Percentiles rank a stretch among this genome's conserved stretches.
Evolutionary conservation across 37 sponge, comb jelly and placozoan genomes (phyloP).

Genomic region (Halichondria panicea): DNA sequence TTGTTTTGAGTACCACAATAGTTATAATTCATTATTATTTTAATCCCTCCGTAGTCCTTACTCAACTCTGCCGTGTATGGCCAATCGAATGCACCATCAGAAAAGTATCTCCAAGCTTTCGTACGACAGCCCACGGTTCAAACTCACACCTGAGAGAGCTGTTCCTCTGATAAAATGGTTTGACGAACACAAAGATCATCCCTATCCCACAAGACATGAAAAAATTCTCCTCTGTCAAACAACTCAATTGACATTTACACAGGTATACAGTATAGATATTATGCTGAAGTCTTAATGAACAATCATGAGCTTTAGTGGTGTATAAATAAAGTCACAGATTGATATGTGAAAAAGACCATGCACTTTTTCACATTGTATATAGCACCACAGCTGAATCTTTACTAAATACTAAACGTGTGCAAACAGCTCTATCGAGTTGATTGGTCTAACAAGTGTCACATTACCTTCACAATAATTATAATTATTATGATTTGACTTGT

Average conservation of each 20-base stretch:
- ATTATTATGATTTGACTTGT: neutral
- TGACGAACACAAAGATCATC: constrained; percentile 87
- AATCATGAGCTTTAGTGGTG: neutral
- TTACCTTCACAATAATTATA: neutral
- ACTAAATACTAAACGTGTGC: neutral
- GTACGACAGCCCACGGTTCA: constrained; percentile 73
- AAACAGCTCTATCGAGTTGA: neutral
- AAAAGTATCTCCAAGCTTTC: constrained; percentile 21
- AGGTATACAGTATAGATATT: constrained; percentile 37
- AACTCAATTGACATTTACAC: constrained; percentile 82
- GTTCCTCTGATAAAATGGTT: constrained; percentile 79
- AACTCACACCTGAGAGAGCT: constrained; percentile 85
- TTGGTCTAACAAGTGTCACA: neutral
- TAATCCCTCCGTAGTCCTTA: neutral
- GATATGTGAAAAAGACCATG: neutral
- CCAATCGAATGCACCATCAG: constrained; percentile 4
- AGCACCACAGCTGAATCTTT: neutral
- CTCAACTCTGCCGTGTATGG: constrained; percentile 1
- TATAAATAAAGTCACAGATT: neutral
- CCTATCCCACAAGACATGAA: constrained; percentile 82
- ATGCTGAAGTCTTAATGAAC: neutral
- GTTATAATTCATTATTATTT: neutral
- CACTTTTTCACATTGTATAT: neutral
- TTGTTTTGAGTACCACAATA: neutral
- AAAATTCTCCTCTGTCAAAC: constrained; percentile 76